A percentile compares a stretch with the other conserved stretches of the same genome.
Conservation (phyloP, 1,140 invertebrate genomes). For the roundworm (Caenorhabditis elegans) region DNA sequence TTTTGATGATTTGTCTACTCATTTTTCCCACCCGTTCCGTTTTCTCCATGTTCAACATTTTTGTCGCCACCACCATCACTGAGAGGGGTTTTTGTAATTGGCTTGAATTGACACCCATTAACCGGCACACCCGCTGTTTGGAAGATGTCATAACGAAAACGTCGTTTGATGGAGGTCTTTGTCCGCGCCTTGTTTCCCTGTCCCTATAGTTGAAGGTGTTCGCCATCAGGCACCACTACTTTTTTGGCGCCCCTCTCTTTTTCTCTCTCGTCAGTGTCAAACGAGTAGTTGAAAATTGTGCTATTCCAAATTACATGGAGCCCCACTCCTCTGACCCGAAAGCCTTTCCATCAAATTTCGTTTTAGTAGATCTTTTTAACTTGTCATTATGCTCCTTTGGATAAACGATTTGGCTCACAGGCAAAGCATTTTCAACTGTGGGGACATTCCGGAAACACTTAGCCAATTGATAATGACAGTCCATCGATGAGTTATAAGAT, state of each 20-base stretch:
- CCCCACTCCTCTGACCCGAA: neutral
- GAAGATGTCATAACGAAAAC: slow-evolving; percentile 23
- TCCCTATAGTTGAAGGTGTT: slow-evolving; percentile 20
- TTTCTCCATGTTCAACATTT: neutral
- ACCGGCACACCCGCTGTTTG: slow-evolving; percentile 27
- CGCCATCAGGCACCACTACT: slow-evolving; percentile 24
- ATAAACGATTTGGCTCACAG: too few relatives aligned
- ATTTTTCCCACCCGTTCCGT: neutral
- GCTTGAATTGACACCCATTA: slow-evolving; percentile 32
- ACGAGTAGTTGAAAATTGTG: neutral
- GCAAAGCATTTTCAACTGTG: too few relatives aligned
- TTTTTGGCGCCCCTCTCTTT: neutral
- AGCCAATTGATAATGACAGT: slow-evolving; percentile 4
- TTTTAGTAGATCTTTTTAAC: neutral
- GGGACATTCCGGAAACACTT: neutral
- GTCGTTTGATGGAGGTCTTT: slow-evolving; percentile 29
- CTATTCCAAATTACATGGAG: slow-evolving; percentile 19
- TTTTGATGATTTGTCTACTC: neutral
- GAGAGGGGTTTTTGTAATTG: slow-evolving; percentile 16
- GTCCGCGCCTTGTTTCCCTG: neutral
- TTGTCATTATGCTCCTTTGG: neutral
- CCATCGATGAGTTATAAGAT: neutral
- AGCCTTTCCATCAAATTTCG: slow-evolving; percentile 4
- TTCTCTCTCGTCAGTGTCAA: neutral
- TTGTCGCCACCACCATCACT: neutral